Percentiles rank a stretch among this genome's conserved stretches.
Evolutionary conservation across 1,140 invertebrate species (phyloP).

Genomic region (Megalonaias nervosa): DNA sequence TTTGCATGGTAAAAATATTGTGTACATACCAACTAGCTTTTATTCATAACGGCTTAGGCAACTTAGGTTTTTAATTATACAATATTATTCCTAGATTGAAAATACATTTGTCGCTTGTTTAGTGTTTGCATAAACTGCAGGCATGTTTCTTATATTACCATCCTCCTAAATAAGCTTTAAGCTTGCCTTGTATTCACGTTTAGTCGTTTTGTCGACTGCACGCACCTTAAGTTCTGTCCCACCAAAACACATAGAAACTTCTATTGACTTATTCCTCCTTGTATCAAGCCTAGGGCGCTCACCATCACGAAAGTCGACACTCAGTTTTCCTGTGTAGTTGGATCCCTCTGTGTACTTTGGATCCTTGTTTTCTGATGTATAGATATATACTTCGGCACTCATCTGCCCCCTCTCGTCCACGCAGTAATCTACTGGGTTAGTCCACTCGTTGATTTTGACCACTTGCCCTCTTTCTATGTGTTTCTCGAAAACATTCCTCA

Average conservation of each 20-base stretch:
- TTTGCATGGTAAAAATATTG: no score
- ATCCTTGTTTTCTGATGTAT: constrained; percentile 8
- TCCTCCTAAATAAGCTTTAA: background rate
- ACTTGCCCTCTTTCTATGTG: constrained; percentile 15
- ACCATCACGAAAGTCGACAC: constrained; percentile 18
- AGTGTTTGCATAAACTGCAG: no score
- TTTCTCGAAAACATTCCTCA: constrained; percentile 16
- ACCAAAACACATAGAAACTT: constrained; percentile 24
- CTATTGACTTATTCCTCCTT: constrained; percentile 5
- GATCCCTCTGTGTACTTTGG: constrained; percentile 13
- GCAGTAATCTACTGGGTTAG: constrained; percentile 13
- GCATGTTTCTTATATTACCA: no score
- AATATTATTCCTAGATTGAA: no score
- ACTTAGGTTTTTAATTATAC: no score
- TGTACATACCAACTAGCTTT: no score
- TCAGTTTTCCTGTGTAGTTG: constrained; percentile 7
- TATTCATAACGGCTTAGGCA: no score
- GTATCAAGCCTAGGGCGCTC: background rate
- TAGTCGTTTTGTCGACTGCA: constrained; percentile 1
- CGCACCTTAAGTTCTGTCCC: constrained; percentile 23
- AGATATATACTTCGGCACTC: constrained; percentile 9
- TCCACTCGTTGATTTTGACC: constrained; percentile 25
- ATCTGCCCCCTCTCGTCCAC: constrained; percentile 6
- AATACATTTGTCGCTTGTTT: no score
- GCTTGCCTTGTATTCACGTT: constrained; percentile 7